Evolutionary conservation across 2,888 invertebrate genomes (phyloP), one percentile per base, ranked within the genome.

Genomic region (Sicus ferrugineus): DNA sequence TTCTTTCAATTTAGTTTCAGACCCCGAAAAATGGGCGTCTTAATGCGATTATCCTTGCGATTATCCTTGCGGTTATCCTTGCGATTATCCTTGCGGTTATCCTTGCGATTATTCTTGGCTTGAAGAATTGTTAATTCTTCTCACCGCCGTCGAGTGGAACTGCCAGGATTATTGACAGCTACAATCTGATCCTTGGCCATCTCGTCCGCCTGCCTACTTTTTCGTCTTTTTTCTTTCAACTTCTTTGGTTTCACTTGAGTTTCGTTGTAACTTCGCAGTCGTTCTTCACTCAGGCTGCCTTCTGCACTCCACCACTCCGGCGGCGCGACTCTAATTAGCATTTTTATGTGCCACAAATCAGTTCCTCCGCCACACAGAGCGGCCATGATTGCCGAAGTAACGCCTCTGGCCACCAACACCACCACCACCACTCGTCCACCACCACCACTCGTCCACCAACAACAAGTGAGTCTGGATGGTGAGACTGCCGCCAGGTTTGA

Each of bases 11-110:
- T 4, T 14, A 26, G 26, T 14, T 23, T 14, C 23, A 2, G 54
- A 9, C 23, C 28, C 1, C 16, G 28, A 23, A 23, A 54, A 28
- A 23, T 5, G 26, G 54, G 54, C 54, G 54, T 54, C 28, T 54
- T 54, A 54, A 54, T 54, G 54, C 54, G 54, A 54, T 54, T 54
- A 54, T 54, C 54, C 54, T 54, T 23, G 9, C 7, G 14, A 16
- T 42, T n/a, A 42, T 42, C 42, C n/a, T 14, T 42, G 42, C 42
- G 7, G 34, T 34, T 14, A 34, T 14, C 7, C 34, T 9, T 34
- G 9, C 7, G 14, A 16, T 42, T n/a, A 42, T 42, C 42, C n/a
- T 14, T 42, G 42, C 42, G 7, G 34, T 34, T 14, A 34, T 14
- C 7, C 34, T 9, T 34, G 9, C 7, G 14, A 16, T 42, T n/a